These are phyloP conservation scores for Scaptomyza graminum DNA, from an alignment of 1,140 invertebrate species.

Conservation along the genomic window DNA sequence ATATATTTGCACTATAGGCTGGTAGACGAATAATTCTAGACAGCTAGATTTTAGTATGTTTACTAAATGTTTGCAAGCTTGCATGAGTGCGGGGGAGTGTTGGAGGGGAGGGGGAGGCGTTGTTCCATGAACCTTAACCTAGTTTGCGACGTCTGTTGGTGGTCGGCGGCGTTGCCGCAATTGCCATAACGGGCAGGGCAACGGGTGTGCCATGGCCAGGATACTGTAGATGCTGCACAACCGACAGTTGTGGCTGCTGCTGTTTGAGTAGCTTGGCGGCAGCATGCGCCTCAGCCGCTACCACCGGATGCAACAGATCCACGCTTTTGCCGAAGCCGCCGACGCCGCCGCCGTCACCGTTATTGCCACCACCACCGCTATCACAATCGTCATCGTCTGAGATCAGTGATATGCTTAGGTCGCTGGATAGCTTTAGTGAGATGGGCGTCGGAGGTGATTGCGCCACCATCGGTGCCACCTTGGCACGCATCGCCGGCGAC, in stretches of 20 bases:
- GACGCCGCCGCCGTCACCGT: too few relatives aligned
- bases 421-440: slow-evolving; percentile 77
- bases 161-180: slow-evolving; percentile 17
- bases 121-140: slow-evolving; percentile 38
- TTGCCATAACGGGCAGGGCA: slow-evolving; percentile 58
- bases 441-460: slow-evolving; percentile 64
- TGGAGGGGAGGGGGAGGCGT: too few relatives aligned
- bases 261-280: slow-evolving; percentile 69
- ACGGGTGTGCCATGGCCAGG: slow-evolving; percentile 49
- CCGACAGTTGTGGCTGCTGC: slow-evolving; percentile 70
- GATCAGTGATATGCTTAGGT: slow-evolving; percentile 83
- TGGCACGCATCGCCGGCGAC: slow-evolving; percentile 68
- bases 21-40: slow-evolving; percentile 18
- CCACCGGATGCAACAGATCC: slow-evolving; percentile 53
- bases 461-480: slow-evolving; percentile 61
- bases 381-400: slow-evolving; percentile 81
- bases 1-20: slow-evolving; percentile 47
- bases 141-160: slow-evolving; percentile 47
- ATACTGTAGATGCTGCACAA: slow-evolving; percentile 71
- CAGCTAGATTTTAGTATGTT: slow-evolving; percentile 6
- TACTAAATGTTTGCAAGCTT: background rate
- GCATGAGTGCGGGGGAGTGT: background rate
- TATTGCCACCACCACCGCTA: slow-evolving; percentile 27
- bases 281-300: slow-evolving; percentile 61
- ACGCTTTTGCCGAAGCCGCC: background rate